Evolutionary conservation across 1,140 invertebrate species (phyloP).

Genomic region (Ceratosolen solmsi): DNA sequence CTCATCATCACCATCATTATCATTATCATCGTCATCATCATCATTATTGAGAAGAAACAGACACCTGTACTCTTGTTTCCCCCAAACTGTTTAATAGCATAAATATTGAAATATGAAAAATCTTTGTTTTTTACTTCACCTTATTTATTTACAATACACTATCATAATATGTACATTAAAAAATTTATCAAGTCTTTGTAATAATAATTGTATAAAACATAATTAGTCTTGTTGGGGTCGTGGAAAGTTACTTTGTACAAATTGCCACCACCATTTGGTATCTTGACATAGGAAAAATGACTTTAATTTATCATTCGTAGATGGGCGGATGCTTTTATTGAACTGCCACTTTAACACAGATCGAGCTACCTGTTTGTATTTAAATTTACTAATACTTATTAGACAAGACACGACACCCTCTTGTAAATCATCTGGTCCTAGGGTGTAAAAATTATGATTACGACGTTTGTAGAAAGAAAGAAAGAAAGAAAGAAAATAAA

Average conservation of each 20-base stretch:
- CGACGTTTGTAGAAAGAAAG: no score
- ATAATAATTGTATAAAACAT: no score
- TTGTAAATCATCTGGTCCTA: constrained; percentile 62
- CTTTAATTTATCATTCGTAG: constrained; percentile 56
- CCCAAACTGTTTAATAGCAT: constrained; percentile 64
- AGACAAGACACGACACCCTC: constrained; percentile 65
- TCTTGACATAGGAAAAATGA: constrained; percentile 53
- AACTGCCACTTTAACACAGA: constrained; percentile 62
- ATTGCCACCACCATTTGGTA: constrained; percentile 55
- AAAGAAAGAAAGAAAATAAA: no score
- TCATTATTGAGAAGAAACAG: constrained; percentile 57
- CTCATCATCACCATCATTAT: constrained; percentile 52
- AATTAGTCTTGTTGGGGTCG: not conserved
- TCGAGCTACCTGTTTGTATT: constrained; percentile 53
- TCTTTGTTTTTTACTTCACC: constrained; percentile 52
- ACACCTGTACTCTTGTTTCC: constrained; percentile 68
- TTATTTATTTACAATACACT: constrained; percentile 49
- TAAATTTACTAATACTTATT: constrained; percentile 58
- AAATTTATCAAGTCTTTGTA: not conserved
- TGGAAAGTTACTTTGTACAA: constrained; percentile 42
- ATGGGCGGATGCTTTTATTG: constrained; percentile 48
- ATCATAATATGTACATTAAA: not conserved
- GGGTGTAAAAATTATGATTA: constrained; percentile 5
- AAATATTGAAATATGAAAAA: constrained; percentile 61
- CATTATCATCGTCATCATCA: constrained; percentile 56